Base-by-base conservation (phyloP, 2,888 invertebrate species). In the Eristalis arbustorum region DNA sequence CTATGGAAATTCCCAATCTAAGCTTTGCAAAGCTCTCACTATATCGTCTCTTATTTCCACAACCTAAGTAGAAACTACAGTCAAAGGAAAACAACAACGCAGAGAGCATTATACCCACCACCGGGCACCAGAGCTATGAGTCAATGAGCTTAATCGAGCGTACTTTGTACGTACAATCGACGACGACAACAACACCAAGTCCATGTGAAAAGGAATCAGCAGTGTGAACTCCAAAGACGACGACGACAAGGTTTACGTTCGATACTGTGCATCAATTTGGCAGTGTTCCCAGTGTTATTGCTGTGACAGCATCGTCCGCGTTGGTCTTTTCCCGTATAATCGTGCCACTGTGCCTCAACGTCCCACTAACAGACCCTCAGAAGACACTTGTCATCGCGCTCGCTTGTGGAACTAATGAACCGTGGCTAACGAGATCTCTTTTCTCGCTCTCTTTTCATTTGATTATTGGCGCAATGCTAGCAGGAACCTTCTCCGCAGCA, bases 141-240 rank as follows among this genome's bases (percentile, higher is more conserved):
- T 87, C 87, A 87, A 87, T 75, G 83, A 87, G 87, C 87, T 87
- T 83, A 87, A 83, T 83, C 62, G 78, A 87, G 83, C 78, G 87
- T 83, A 83, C 78, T 83, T 87, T 75, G 83, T 78, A 75, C 61
- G 66, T 73, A 82, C 23, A 66, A 42, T 28, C 28, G 62, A 63
- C 61, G 56, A 62, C 64, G 25, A 61, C 67, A 37, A 66, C 77
- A 66, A 49, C 18, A 49, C 5, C 49, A 80, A 64, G n/a, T 63
- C 75, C 66, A 71, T 76, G 72, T 76, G 68, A 28, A 72, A 81
- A 82, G 87, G 83, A 83, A 75, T 83, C 78, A 68, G 75, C 76
- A 83, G 42, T 69, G 10, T 49, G 49, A 49, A 49, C 49, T 49
- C 49, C 18, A 49, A 49, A 75, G 62, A 49, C 34, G 10, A 69